These are phyloP conservation scores for Lithophane leautieri DNA, from an alignment of 2,888 invertebrate species.

Conservation along the genomic window DNA sequence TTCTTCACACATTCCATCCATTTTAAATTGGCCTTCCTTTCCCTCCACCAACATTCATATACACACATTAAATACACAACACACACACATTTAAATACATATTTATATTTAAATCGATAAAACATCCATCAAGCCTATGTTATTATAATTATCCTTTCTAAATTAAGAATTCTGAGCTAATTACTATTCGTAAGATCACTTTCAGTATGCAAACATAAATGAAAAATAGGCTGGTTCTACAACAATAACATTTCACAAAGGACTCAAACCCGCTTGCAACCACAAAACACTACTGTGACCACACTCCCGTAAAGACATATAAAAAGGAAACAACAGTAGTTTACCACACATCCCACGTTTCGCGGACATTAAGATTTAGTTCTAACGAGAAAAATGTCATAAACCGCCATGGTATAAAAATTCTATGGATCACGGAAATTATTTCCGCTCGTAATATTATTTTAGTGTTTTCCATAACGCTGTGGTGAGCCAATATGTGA, in stretches of 20 bases:
- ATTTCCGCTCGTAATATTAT: slow-evolving; percentile 62
- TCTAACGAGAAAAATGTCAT: slow-evolving; percentile 56
- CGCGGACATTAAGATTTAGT: slow-evolving; percentile 51
- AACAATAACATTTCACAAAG: slow-evolving; percentile 13
- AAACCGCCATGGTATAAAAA: slow-evolving; percentile 59
- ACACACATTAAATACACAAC: no score
- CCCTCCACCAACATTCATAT: no score
- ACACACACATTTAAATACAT: no score
- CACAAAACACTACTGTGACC: slow-evolving; percentile 6
- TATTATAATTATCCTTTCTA: no score
- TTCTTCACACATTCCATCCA: no score
- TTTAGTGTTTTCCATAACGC: slow-evolving; percentile 61
- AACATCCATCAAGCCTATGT: no score
- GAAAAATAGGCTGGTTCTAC: not conserved
- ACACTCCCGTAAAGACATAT: slow-evolving; percentile 22
- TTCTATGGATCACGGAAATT: slow-evolving; percentile 61
- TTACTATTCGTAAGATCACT: no score
- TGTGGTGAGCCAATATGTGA: slow-evolving; percentile 51
- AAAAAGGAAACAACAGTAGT: slow-evolving; percentile 42
- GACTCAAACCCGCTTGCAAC: not conserved
- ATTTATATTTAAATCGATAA: no score
- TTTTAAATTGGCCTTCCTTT: no score
- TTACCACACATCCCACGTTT: slow-evolving; percentile 49
- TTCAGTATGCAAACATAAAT: no score
- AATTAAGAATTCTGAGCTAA: no score